Percentiles rank a stretch among this genome's conserved stretches.
Evolutionary conservation across 2,888 invertebrate species (phyloP).

Genomic region (Volucella bombylans): DNA sequence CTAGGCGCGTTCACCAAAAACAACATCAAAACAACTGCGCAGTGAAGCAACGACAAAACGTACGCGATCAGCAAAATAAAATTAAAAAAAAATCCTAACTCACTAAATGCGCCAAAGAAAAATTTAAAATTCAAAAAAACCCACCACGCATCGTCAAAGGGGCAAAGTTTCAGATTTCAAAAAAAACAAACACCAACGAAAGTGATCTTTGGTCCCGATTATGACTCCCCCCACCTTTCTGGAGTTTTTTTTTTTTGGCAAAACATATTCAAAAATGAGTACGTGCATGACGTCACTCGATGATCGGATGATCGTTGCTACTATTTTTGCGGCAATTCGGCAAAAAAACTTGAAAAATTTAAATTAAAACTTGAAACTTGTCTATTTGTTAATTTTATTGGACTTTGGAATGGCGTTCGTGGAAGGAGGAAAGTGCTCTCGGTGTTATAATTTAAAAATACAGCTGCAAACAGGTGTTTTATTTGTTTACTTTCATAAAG

Average conservation of each 20-base stretch:
- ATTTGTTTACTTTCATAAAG: constrained; percentile 24
- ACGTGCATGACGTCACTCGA: constrained; percentile 52
- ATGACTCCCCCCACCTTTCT: neutral
- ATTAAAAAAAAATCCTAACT: no score
- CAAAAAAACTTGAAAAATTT: constrained; percentile 2
- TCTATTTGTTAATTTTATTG: neutral
- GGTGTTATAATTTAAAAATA: constrained; percentile 6
- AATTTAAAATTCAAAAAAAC: constrained; percentile 21
- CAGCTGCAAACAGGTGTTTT: constrained; percentile 38
- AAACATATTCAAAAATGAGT: constrained; percentile 24
- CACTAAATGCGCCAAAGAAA: constrained; percentile 35
- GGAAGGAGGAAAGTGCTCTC: neutral
- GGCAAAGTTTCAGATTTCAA: constrained; percentile 63
- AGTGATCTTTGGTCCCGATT: constrained; percentile 2
- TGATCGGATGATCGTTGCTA: neutral
- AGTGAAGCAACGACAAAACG: constrained; percentile 19
- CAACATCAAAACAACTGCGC: constrained; percentile 46
- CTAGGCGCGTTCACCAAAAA: constrained; percentile 11
- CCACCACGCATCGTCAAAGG: constrained; percentile 54
- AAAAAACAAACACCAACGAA: neutral
- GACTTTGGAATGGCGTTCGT: neutral
- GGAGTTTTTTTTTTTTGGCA: neutral
- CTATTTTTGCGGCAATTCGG: constrained; percentile 8
- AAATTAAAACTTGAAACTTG: constrained; percentile 5
- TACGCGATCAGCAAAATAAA: constrained; percentile 8